Conservation (phyloP, 2,797 vertebrate species). For the Antrozous pallidus region DNA sequence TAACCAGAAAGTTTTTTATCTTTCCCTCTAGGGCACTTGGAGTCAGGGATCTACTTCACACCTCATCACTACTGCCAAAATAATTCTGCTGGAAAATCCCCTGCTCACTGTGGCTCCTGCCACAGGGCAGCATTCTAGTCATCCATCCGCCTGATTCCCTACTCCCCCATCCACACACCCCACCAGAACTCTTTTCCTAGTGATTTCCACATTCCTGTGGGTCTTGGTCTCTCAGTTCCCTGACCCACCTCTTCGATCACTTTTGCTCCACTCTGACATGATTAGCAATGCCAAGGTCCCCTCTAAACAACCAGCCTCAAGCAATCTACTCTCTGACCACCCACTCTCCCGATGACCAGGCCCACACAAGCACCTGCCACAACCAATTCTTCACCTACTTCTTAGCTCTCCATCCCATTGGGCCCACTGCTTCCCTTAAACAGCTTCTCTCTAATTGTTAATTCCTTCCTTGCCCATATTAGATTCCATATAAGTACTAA, state of each 20-base stretch:
- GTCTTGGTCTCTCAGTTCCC: neutral
- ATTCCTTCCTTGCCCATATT: neutral
- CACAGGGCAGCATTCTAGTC: neutral
- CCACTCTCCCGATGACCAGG: neutral
- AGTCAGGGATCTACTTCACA: neutral
- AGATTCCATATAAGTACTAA: neutral
- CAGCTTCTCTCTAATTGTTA: neutral
- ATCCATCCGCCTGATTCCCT: neutral
- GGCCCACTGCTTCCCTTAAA: neutral
- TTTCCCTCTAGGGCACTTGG: neutral
- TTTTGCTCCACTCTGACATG: neutral
- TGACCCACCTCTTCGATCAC: neutral
- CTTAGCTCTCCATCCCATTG: neutral
- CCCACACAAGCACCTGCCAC: neutral
- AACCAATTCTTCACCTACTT: neutral
- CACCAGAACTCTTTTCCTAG: neutral
- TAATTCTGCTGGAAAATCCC: neutral
- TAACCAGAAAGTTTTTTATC: neutral
- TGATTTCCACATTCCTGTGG: neutral
- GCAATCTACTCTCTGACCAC: neutral
- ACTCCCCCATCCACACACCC: neutral
- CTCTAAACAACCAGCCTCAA: neutral
- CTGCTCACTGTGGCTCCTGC: neutral
- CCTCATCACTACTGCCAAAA: neutral
- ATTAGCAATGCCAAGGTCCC: neutral